Base-by-base conservation (phyloP, 1,140 invertebrate species). In the Vollenhovia emeryi region DNA sequence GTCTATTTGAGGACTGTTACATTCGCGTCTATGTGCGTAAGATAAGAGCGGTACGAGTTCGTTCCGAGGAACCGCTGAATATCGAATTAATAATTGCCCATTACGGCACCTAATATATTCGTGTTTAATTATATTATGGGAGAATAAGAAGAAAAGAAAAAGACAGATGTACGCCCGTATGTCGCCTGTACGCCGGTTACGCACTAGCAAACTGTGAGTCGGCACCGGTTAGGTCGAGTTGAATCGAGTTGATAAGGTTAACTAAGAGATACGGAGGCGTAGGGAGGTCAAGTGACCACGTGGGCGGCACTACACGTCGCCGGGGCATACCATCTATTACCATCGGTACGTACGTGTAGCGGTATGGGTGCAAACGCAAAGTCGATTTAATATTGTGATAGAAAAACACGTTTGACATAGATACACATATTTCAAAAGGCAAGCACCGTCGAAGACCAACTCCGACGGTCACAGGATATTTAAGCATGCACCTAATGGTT, bases 211-310 rank as follows among this genome's bases (percentile, higher is more conserved):
- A 57, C 78, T 57, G 78, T 84, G 88, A 86, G 36, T 84, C 74
- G 83, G 83, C 87, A 79, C 87, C 91, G 91, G 92, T 94, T 93
- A 92, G 92, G 88, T 93, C 91, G 90, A 93, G 91, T 93, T 92
- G 91, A 93, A 91, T 92, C 91, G 88, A 93, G 91, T 95, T 95
- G 93, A 94, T 95, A 94, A 94, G 94, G 93, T 94, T 94, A 95
- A 95, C 91, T 94, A 88, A 90, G 89, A 92, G 91, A 92, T 94
- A 92, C 90, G 93, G 93, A 92, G 93, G 94, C 94, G 93, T 94
- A 86, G 92, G 83, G 93, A 94, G 94, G 94, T 95, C 94, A 95
- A 95, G 93, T 94, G 93, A 91, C 89, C 90, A 79, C 91, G 94
- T 94, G 92, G 94, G 94, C 93, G 93, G 89, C 90, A 89, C 74